A percentile compares a stretch with the other conserved stretches of the same genome.
Conservation (phyloP, 2,888 invertebrate genomes). For the Melinaea marsaeus region DNA sequence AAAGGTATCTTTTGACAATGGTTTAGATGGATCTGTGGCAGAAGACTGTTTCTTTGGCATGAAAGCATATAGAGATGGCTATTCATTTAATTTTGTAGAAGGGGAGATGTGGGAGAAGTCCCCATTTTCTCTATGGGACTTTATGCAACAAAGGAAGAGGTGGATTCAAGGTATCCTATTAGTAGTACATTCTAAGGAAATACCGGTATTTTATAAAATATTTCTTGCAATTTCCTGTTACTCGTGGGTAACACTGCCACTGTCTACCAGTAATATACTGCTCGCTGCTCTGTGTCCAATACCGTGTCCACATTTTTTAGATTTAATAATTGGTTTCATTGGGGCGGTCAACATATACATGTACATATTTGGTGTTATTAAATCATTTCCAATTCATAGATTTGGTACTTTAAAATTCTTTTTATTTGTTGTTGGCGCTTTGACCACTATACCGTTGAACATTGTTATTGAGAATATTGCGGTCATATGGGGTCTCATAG, state of each 20-base stretch:
- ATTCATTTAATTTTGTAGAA: constrained; percentile 95
- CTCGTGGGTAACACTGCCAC: constrained; percentile 96
- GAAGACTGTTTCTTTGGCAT: constrained; percentile 99
- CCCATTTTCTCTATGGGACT: constrained; percentile 96
- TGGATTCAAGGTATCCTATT: constrained; percentile 96
- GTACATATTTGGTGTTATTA: constrained; percentile 98
- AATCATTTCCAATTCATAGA: constrained; percentile 93
- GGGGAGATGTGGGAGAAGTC: constrained; percentile 99
- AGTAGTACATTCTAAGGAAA: constrained; percentile 91
- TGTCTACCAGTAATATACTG: constrained; percentile 93
- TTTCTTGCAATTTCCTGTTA: constrained; percentile 93
- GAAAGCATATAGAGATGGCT: constrained; percentile 94
- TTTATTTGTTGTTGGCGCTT: constrained; percentile 89
- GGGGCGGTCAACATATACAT: constrained; percentile 97
- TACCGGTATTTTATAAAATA: constrained; percentile 87
- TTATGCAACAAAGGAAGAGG: constrained; percentile 96
- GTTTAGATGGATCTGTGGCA: constrained; percentile 97
- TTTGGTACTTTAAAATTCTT: constrained; percentile 88
- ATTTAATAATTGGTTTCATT: constrained; percentile 92
- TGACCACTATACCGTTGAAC: constrained; percentile 95
- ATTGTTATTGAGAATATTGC: constrained; percentile 96
- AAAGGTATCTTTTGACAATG: constrained; percentile 96
- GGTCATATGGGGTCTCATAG: constrained; percentile 95
- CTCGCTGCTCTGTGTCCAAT: constrained; percentile 92
- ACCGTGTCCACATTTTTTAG: constrained; percentile 88